Evolutionary conservation across 2,113 vertebrate species (phyloP).

Genomic region (Gymnobelideus leadbeateri): DNA sequence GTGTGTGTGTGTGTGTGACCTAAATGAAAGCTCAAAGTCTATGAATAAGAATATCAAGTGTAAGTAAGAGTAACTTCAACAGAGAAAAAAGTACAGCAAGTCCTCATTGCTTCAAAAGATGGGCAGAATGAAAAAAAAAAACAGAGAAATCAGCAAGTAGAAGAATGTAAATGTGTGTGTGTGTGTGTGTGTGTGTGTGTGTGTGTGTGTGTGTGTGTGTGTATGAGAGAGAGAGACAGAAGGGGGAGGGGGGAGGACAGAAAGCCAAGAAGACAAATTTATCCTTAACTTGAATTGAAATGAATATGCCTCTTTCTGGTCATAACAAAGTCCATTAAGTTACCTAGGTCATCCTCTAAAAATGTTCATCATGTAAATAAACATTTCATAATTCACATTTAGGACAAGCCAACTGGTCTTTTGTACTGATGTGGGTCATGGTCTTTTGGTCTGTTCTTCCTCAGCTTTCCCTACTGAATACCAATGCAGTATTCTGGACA

Average conservation of each 20-base stretch:
- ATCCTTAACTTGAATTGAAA: not conserved
- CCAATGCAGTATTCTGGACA: conserved; percentile 22
- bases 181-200: not conserved
- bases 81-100: not conserved
- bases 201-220: not conserved
- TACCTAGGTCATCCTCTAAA: conserved; percentile 3
- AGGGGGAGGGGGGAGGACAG: not conserved
- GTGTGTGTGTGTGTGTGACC: not conserved
- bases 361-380: not conserved
- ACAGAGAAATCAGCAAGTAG: not conserved
- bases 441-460: not conserved
- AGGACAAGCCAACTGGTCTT: not conserved
- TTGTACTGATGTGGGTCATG: not conserved
- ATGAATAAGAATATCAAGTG: not conserved
- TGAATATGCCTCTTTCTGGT: not conserved
- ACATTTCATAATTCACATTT: conserved; percentile 6
- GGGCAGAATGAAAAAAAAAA: not conserved
- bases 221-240: not conserved
- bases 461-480: conserved; percentile 36
- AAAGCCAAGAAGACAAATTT: not conserved
- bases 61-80: not conserved
- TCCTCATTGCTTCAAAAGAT: not conserved
- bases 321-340: not conserved
- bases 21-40: not conserved
- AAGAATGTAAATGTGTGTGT: not conserved